Percentiles rank a stretch among this genome's conserved stretches.
Evolutionary conservation across 2,113 vertebrate genomes (phyloP).

Genomic region (Eptatretus burgeri): DNA sequence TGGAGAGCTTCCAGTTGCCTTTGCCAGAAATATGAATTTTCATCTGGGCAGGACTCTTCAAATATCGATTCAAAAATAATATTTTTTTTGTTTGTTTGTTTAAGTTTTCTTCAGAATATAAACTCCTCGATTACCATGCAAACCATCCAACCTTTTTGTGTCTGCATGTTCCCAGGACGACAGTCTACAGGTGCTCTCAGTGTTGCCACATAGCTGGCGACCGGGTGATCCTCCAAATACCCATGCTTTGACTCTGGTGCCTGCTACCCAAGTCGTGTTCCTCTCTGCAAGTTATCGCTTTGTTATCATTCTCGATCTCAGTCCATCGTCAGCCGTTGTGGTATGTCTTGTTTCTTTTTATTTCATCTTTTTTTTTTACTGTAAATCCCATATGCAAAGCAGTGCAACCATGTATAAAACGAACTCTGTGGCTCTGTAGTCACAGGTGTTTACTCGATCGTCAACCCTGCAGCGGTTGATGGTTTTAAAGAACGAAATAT

Average conservation of each 20-base stretch:
- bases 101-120: neutral
- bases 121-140: neutral
- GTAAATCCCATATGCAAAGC: too few species aligned
- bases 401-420: too few species aligned
- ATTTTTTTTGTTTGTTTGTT: neutral
- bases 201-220: slow-evolving; percentile 69
- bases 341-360: slow-evolving; percentile 18
- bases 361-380: too few species aligned
- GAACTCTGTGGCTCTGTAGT: too few species aligned
- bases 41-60: too few species aligned
- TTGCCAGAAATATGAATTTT: too few species aligned
- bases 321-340: slow-evolving; percentile 87
- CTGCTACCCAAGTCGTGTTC: slow-evolving; percentile 59
- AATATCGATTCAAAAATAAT: too few species aligned
- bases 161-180: neutral
- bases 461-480: too few species aligned
- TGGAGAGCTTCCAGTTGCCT: too few species aligned
- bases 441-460: too few species aligned
- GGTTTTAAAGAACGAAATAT: too few species aligned
- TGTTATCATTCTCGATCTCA: slow-evolving; percentile 77
- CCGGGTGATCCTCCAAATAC: slow-evolving; percentile 23
- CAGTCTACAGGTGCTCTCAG: slow-evolving; percentile 8
- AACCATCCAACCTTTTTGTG: neutral
- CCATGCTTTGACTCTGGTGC: slow-evolving; percentile 38
- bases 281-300: slow-evolving; percentile 78